These are phyloP conservation scores for Plotosus lineatus DNA, from an alignment of 2,113 vertebrate species.

Conservation along the genomic window DNA sequence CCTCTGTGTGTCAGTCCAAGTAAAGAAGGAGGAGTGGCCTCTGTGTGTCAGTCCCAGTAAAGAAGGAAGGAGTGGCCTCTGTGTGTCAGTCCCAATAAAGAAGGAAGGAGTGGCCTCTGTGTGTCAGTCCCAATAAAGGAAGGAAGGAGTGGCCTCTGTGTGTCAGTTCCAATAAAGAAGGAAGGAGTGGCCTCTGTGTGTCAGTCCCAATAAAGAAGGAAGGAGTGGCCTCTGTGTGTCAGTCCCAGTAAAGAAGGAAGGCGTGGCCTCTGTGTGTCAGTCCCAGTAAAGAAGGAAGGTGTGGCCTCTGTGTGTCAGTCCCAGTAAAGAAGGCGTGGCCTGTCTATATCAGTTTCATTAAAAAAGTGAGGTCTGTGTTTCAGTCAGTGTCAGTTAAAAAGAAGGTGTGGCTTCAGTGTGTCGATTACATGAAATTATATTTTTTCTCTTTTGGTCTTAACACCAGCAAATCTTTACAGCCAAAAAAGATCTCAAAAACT, in stretches of 20 bases:
- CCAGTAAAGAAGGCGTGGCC: not conserved
- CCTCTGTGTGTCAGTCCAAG: not conserved
- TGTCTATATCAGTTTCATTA: not conserved
- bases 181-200: not conserved
- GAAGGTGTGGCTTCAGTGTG: too few species aligned
- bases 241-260: not conserved
- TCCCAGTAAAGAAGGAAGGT: not conserved
- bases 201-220: not conserved
- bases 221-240: not conserved
- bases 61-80: not conserved
- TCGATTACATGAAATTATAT: too few species aligned
- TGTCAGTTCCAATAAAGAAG: not conserved
- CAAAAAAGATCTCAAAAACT: not conserved
- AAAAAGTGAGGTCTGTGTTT: not conserved
- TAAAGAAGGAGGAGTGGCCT: not conserved
- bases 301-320: not conserved
- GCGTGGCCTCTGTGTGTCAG: not conserved
- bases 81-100: not conserved
- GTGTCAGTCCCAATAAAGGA: not conserved
- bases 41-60: not conserved
- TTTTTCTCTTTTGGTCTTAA: too few species aligned
- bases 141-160: not conserved
- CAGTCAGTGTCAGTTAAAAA: not conserved
- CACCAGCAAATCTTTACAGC: not conserved
- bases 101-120: not conserved